Evolutionary conservation across 1,140 invertebrate genomes (phyloP), one percentile per base, ranked within the genome.

Genomic region (Apis florea): DNA sequence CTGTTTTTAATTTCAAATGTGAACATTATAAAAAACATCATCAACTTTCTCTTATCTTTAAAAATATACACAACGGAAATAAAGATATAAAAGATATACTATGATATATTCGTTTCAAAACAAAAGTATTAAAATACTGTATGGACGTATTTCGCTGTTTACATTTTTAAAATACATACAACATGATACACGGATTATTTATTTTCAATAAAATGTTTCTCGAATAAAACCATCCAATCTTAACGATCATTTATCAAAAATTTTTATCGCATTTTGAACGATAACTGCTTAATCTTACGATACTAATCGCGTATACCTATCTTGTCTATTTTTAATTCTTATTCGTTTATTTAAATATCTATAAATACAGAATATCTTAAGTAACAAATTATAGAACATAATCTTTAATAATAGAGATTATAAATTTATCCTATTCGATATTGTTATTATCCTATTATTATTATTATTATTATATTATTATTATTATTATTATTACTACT

Each of bases 361-460:
- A 70, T 53, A 17, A 19, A 26, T 19, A 24, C 47, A 54, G 59
- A 26, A 19, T 73, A 31, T 47, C 64, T 75, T 51, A 59, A 67
- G 47, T 67, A 81, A 81, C 53, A 68, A 75, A 51, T 40, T 75
- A 5, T 40, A 67, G 21, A 31, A 47, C n/a, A 40, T 31, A 64
- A 75, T 54, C n/a, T 12, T 19, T 81, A 68, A 17, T 68, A 53
- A 53, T 26, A 51, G 12, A 56, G 12, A 10, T 59, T 75, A 81
- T 9, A 17, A 53, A 51, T 12, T 10, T 81, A 47, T 24, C 17
- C 40, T 64, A 59, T 19, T 53, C 1, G 19, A 64, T 64, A 10
- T 64, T 40, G 19, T 54, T 63, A 56, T 26, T 26, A 51, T 47
- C 12, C 12, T 58, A 47, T 56, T 40, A 31, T 17, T 54, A 24